Conservation (phyloP, 2,888 invertebrate genomes). For the Osmoderma eremita region DNA sequence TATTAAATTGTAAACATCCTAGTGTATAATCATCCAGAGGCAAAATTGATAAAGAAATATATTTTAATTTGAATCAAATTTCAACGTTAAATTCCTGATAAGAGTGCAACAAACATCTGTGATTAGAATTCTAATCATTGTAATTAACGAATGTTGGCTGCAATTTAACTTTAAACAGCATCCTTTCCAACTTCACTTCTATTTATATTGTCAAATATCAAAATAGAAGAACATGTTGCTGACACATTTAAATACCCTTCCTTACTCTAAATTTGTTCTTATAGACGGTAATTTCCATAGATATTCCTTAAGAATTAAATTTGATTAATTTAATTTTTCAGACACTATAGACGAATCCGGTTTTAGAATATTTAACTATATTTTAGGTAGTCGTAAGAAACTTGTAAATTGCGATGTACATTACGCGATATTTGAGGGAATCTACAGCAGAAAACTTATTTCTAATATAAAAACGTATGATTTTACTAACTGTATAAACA, state of each 20-base stretch:
- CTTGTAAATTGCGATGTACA: slow-evolving; percentile 50
- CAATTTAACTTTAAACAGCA: too few species aligned
- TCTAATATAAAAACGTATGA: slow-evolving; percentile 48
- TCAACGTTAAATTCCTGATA: too few species aligned
- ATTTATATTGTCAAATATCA: neutral
- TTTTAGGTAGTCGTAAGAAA: slow-evolving; percentile 48
- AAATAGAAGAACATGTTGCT: slow-evolving; percentile 53
- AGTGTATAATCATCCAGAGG: neutral
- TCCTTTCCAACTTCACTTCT: too few species aligned
- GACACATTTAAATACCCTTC: slow-evolving; percentile 54
- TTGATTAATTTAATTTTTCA: slow-evolving; percentile 47
- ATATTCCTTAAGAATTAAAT: slow-evolving; percentile 6
- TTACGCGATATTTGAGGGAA: slow-evolving; percentile 57
- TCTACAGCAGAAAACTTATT: slow-evolving; percentile 46
- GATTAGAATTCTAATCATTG: too few species aligned
- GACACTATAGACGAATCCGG: slow-evolving; percentile 54
- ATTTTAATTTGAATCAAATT: too few species aligned
- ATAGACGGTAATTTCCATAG: slow-evolving; percentile 55
- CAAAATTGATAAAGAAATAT: neutral
- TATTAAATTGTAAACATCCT: neutral
- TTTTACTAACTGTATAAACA: slow-evolving; percentile 51
- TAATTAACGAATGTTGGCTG: too few species aligned
- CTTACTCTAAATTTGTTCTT: slow-evolving; percentile 57
- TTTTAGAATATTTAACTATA: slow-evolving; percentile 54
- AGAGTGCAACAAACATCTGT: too few species aligned